Conservation (phyloP, 2,888 invertebrate genomes). For the Ophraella communa region DNA sequence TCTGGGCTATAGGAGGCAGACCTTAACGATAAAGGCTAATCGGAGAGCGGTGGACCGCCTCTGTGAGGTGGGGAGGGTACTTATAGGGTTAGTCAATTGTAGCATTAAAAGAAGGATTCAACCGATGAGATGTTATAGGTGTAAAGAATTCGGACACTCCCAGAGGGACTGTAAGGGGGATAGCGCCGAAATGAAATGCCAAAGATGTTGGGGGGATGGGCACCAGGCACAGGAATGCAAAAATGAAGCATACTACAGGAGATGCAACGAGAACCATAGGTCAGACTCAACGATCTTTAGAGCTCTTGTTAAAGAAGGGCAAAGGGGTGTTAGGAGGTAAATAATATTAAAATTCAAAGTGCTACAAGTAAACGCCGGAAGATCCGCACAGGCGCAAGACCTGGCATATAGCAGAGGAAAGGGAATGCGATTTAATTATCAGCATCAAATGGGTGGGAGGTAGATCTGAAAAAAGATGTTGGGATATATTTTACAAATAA, state of each 20-base stretch:
- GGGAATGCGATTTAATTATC: not conserved
- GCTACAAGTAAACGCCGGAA: too few species aligned
- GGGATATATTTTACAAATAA: not conserved
- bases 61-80: not conserved
- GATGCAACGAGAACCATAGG: not conserved
- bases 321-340: too few species aligned
- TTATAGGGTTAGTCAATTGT: not conserved
- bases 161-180: not conserved
- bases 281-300: too few species aligned
- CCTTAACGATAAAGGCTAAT: not conserved
- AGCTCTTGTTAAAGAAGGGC: too few species aligned
- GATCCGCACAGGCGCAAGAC: too few species aligned
- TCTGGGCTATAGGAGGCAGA: not conserved
- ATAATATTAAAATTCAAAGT: too few species aligned
- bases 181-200: not conserved
- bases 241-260: not conserved
- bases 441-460: not conserved
- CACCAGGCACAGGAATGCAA: not conserved
- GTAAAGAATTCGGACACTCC: slow-evolving; percentile 11
- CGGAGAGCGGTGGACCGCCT: not conserved
- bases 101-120: slow-evolving; percentile 5
- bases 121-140: slow-evolving; percentile 8
- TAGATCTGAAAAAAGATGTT: not conserved
- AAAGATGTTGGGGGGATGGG: not conserved
- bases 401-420: too few species aligned